Percentiles rank a stretch among this genome's conserved stretches.
These are phyloP conservation scores for Drosophila littoralis DNA, from an alignment of 1,140 invertebrate genomes.

Conservation along the genomic window DNA sequence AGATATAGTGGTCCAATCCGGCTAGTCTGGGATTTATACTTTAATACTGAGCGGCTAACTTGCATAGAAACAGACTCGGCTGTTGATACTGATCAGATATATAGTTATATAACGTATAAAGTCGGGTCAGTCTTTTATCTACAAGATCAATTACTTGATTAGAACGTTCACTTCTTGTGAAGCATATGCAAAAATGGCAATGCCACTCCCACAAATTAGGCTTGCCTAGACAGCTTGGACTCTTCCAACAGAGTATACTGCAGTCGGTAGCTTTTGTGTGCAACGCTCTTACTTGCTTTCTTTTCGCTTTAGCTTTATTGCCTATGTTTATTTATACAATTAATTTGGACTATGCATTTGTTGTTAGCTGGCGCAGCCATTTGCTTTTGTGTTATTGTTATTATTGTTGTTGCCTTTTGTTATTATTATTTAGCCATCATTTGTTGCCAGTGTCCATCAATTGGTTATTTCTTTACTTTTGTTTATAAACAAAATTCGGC, in stretches of 20 bases:
- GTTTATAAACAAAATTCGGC: conserved; percentile 72
- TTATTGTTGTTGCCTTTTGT: conserved; percentile 31
- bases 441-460: conserved; percentile 60
- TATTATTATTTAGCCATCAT: conserved; percentile 71
- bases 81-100: no score
- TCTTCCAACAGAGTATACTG: not conserved
- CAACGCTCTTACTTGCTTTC: not conserved
- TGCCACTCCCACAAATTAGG: no score
- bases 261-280: not conserved
- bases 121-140: no score
- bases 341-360: conserved; percentile 16
- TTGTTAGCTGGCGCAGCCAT: conserved; percentile 1
- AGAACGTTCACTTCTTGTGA: no score
- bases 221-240: no score
- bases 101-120: no score
- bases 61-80: no score
- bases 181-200: no score
- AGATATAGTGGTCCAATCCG: no score
- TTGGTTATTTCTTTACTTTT: conserved; percentile 45
- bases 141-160: no score
- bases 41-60: no score
- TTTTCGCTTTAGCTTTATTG: conserved; percentile 2
- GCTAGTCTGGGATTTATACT: no score
- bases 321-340: conserved; percentile 45
- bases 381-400: conserved; percentile 16